Conservation (phyloP, 2,888 invertebrate species). For the Agonopterix subpropinquella region DNA sequence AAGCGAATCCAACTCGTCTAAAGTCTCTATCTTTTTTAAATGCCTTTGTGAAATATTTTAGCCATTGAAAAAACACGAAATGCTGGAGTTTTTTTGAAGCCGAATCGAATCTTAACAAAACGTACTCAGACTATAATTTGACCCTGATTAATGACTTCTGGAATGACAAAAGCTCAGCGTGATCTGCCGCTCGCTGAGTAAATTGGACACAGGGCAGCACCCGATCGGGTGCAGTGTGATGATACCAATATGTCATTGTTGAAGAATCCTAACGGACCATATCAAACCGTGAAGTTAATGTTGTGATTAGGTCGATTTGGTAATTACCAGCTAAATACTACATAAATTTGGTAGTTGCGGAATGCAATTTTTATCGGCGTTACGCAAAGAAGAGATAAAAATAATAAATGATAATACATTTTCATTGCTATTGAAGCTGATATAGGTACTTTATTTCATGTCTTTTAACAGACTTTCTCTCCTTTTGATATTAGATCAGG, state of each 20-base stretch:
- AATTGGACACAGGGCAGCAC: slow-evolving; percentile 45
- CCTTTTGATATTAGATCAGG: no score
- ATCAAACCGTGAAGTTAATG: slow-evolving; percentile 14
- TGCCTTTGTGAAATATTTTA: no score
- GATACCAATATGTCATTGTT: slow-evolving; percentile 35
- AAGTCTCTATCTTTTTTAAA: no score
- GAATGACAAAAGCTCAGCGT: slow-evolving; percentile 49
- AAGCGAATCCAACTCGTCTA: no score
- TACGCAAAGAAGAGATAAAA: no score
- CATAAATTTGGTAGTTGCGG: no score
- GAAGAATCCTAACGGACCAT: slow-evolving; percentile 21
- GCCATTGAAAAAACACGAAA: not conserved
- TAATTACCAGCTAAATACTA: not conserved
- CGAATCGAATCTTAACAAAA: slow-evolving; percentile 48
- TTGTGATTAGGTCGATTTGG: not conserved
- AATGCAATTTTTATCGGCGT: no score
- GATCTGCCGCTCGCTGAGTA: slow-evolving; percentile 45
- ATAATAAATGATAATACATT: no score
- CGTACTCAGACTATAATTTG: slow-evolving; percentile 42
- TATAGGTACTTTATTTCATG: no score
- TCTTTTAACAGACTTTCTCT: no score
- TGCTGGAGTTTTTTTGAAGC: slow-evolving; percentile 6
- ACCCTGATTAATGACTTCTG: slow-evolving; percentile 59
- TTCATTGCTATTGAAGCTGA: no score
- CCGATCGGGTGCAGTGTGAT: slow-evolving; percentile 29